Percentiles rank a stretch among this genome's conserved stretches.
phyloP scores from a whole-genome alignment of 2,888 invertebrate genomes.

The Abrostola triplasia region DNA sequence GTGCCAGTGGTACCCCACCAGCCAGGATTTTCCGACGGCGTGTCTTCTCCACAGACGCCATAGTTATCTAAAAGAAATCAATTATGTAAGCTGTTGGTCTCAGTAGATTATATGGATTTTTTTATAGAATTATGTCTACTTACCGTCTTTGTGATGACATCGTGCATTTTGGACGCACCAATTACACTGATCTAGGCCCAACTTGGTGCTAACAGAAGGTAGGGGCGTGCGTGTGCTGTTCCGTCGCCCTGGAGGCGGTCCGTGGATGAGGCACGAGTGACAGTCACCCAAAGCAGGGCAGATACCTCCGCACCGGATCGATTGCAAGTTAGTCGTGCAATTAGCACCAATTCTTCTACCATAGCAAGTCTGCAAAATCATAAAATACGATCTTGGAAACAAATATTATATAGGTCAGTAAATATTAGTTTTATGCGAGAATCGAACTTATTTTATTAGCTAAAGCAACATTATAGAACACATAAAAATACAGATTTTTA shows the following conservation, averaged over 20 bases:
- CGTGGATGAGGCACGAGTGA: conserved; percentile 95
- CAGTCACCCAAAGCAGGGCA: conserved; percentile 97
- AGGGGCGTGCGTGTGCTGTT: conserved; percentile 74
- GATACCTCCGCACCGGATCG: conserved; percentile 95
- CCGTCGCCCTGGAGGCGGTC: conserved; percentile 86
- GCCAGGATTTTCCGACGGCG: conserved; percentile 93
- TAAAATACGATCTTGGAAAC: too few relatives aligned
- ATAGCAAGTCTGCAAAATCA: conserved; percentile 90
- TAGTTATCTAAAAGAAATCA: conserved; percentile 89
- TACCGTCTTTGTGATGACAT: conserved; percentile 95
- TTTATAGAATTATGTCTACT: conserved; percentile 39
- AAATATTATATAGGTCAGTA: too few relatives aligned
- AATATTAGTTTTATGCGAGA: too few relatives aligned
- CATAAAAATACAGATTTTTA: too few relatives aligned
- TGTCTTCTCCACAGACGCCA: conserved; percentile 95
- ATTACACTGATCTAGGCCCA: conserved; percentile 94
- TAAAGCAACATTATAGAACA: too few relatives aligned
- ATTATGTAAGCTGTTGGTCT: conserved; percentile 6
- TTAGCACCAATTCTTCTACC: conserved; percentile 95
- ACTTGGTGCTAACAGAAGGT: conserved; percentile 91
- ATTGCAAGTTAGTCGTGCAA: conserved; percentile 96
- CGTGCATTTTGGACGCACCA: conserved; percentile 98
- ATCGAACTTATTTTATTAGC: too few relatives aligned
- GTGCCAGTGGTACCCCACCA: conserved; percentile 97
- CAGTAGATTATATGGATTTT: not conserved